Conservation (phyloP, 2,888 invertebrate genomes). For the Drosophila melanosoma region DNA sequence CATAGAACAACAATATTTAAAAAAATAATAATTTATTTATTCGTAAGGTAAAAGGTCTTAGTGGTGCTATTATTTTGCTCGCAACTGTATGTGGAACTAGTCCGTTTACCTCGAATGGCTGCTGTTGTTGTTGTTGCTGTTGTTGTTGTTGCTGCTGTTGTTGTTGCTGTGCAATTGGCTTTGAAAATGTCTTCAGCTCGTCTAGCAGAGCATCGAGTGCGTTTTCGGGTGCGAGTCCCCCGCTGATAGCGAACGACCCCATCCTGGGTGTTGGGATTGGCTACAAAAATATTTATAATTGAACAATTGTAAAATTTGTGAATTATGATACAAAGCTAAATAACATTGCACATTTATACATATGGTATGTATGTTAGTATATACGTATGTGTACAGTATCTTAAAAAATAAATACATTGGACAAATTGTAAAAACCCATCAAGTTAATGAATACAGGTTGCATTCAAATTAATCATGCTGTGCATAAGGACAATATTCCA, state of each 20-base stretch:
- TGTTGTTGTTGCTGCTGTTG: conserved; percentile 66
- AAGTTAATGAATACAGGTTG: conserved; percentile 28
- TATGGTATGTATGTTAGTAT: conserved; percentile 22
- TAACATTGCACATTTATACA: conserved; percentile 51
- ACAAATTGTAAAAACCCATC: conserved; percentile 32
- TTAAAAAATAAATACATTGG: conserved; percentile 26
- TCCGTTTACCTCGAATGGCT: conserved; percentile 74
- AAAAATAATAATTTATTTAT: not conserved
- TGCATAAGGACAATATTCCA: conserved; percentile 19
- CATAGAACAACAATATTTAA: not conserved
- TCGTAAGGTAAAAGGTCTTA: not conserved
- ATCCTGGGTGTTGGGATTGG: conserved; percentile 88
- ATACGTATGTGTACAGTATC: conserved; percentile 37
- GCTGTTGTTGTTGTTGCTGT: conserved; percentile 28
- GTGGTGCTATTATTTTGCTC: not conserved
- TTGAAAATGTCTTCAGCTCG: conserved; percentile 95
- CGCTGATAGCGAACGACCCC: conserved; percentile 87
- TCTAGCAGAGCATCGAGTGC: conserved; percentile 98
- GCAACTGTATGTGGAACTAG: conserved; percentile 1
- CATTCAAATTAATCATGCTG: conserved; percentile 48
- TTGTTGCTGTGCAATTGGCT: conserved; percentile 86
- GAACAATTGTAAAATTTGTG: conserved; percentile 39
- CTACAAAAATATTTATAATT: conserved; percentile 82
- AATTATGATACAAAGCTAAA: conserved; percentile 16
- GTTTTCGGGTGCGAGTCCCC: conserved; percentile 91